Evolutionary conservation across 2,113 vertebrate species (phyloP).

Genomic region (Macaca fascicularis): T2T-MFA8v1.1 NC_088389.1:57990001-57990500

Average conservation of each 20-base stretch:
- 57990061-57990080: neutral
- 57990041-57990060: neutral
- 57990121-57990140: neutral
- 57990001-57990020: conserved; percentile 30
- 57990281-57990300: conserved; percentile 11
- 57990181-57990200: neutral
- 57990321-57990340: conserved; percentile 58
- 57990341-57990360: conserved; percentile 55
- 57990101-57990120: neutral
- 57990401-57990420: conserved; percentile 61
- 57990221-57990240: conserved; percentile 54
- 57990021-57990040: neutral
- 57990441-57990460: conserved; percentile 67
- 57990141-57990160: neutral
- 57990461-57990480: conserved; percentile 63
- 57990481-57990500: conserved; percentile 63
- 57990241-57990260: conserved; percentile 33
- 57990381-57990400: conserved; percentile 53
- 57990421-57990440: conserved; percentile 38
- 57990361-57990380: conserved; percentile 63
- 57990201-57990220: conserved; percentile 29
- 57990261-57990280: conserved; percentile 35
- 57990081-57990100: neutral
- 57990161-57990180: neutral
- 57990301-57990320: conserved; percentile 55